Evolutionary conservation across 2,113 vertebrate genomes (phyloP), one percentile per base, ranked within the genome.

Genomic region (Pyxicephalus adspersus): DNA sequence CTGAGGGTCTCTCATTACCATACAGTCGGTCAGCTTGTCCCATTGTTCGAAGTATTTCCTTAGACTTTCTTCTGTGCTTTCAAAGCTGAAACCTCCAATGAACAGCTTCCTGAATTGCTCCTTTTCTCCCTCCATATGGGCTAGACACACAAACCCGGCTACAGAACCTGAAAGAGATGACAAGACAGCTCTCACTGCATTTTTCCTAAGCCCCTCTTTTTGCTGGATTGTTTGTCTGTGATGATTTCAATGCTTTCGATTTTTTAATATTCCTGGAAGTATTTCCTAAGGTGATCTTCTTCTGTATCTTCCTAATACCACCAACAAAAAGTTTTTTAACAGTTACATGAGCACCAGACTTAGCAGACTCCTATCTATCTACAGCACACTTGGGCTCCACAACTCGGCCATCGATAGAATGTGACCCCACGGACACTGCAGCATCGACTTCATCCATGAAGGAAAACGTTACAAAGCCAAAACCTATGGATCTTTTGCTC

Each of bases 171-270:
- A 50, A 13, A 28, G 25, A 2, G 1, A 55, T 9, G 38, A 13
- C n/a, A n/a, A n/a, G n/a, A n/a, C n/a, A n/a, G n/a, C n/a, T n/a
- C n/a, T n/a, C n/a, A n/a, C n/a, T n/a, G n/a, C n/a, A n/a, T n/a
- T n/a, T n/a, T n/a, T n/a, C 93, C 94, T 92, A 95, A 95, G 63
- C 94, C 94, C 83, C 94, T 94, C 85, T 95, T 94, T n/a, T n/a
- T n/a, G 81, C 94, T 93, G 89, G 92, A 94, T 85, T 94, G 93
- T 66, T 93, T 92, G 55, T 95, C 93, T 72, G 94, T 94, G 85
- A 95, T 94, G 23, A 95, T 93, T 87, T 95, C 94, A 87, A 94
- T 94, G 78, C 91, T 93, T 82, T 94, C 94, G 0, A 95, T 94
- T 87, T 94, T 94, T 38, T 93, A 93, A 68, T 94, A 95, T 74